Evolutionary conservation across 2,113 vertebrate species (phyloP).

Genomic region (Mobula birostris): DNA sequence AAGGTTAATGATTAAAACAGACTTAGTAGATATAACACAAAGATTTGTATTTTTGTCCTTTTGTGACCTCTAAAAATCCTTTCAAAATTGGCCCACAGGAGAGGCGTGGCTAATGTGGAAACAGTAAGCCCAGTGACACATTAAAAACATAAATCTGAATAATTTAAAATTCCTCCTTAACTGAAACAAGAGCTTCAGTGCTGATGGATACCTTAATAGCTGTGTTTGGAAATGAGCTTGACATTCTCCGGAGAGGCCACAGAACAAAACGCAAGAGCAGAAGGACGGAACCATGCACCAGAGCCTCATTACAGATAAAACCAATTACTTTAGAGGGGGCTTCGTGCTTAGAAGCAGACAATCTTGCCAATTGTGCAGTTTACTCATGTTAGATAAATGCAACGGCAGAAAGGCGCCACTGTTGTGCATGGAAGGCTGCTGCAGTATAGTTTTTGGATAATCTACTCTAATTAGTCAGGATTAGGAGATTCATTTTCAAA

Average conservation of each 20-base stretch:
- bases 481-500: not conserved
- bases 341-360: not conserved
- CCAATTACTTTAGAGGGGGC: not conserved
- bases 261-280: not conserved
- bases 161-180: not conserved
- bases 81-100: not conserved
- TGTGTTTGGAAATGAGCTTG: not conserved
- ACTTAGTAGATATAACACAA: not conserved
- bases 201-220: not conserved
- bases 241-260: not conserved
- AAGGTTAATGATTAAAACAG: not conserved
- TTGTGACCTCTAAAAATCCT: not conserved
- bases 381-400: not conserved
- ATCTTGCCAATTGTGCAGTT: conserved; percentile 25
- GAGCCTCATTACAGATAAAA: not conserved
- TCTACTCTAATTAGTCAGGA: conserved; percentile 24
- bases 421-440: not conserved
- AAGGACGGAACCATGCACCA: not conserved
- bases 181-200: not conserved
- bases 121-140: not conserved
- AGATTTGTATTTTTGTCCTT: not conserved
- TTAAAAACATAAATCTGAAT: not conserved
- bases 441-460: not conserved
- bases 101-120: not conserved
- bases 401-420: not conserved